Evolutionary conservation across 2,113 vertebrate species (phyloP).

Genomic region (Harpagus bidentatus): DNA sequence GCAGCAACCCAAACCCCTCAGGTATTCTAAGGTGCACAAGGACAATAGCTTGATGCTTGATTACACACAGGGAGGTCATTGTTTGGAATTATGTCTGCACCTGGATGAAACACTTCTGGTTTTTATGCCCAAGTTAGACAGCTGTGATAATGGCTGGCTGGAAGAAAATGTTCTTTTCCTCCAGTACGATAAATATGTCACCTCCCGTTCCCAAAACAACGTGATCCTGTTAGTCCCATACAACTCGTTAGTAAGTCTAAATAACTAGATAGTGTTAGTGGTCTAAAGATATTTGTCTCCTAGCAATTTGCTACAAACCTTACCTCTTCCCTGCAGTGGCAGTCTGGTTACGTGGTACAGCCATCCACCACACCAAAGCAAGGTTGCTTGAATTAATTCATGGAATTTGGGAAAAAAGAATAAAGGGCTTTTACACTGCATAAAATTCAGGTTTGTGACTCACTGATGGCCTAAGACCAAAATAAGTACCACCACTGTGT

Average conservation of each 20-base stretch:
- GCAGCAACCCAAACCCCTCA: neutral
- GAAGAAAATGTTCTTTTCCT: neutral
- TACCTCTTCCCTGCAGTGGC: neutral
- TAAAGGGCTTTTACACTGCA: neutral
- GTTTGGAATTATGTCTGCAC: neutral
- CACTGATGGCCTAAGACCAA: neutral
- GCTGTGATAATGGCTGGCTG: neutral
- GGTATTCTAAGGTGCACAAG: slow-evolving; percentile 4
- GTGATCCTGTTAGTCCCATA: neutral
- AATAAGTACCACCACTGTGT: neutral
- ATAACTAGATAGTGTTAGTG: neutral
- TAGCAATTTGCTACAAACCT: neutral
- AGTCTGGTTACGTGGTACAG: neutral
- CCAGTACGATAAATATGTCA: neutral
- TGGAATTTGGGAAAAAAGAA: neutral
- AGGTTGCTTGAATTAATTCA: neutral
- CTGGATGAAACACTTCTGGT: neutral
- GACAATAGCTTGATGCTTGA: slow-evolving; percentile 44
- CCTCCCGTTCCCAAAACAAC: neutral
- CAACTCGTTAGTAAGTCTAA: neutral
- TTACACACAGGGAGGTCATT: neutral
- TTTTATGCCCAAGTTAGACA: neutral
- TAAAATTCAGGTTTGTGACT: neutral
- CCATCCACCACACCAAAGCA: neutral
- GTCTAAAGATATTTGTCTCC: neutral